phyloP scores from a whole-genome alignment of 1,140 invertebrate species.

The Onthophagus taurus region DNA sequence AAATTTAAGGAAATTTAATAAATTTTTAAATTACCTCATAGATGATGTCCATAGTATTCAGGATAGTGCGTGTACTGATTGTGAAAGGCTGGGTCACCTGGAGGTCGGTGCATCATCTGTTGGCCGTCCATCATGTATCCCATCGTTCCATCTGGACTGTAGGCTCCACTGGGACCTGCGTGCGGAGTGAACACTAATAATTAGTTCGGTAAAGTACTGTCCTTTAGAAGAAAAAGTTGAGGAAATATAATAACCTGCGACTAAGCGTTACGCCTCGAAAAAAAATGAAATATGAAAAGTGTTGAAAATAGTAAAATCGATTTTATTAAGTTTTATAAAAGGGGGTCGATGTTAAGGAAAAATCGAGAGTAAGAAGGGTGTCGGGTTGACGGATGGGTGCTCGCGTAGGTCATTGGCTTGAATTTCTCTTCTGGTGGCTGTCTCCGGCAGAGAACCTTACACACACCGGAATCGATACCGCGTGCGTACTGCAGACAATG shows the following conservation, averaged over 20 bases:
- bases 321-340: too few species aligned
- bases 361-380: background rate
- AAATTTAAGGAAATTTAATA: background rate
- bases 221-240: conserved; percentile 18
- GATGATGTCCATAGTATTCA: conserved; percentile 84
- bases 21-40: conserved; percentile 44
- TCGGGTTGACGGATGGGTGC: conserved; percentile 54
- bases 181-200: conserved; percentile 84
- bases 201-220: conserved; percentile 37
- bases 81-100: conserved; percentile 81
- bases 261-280: background rate
- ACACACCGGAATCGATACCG: conserved; percentile 20
- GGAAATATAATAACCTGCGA: conserved; percentile 12
- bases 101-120: conserved; percentile 88
- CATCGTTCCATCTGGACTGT: conserved; percentile 89
- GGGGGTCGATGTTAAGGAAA: conserved; percentile 9
- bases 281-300: too few species aligned
- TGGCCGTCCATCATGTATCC: conserved; percentile 96
- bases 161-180: conserved; percentile 85
- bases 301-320: too few species aligned
- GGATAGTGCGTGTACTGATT: conserved; percentile 83
- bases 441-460: conserved; percentile 20
- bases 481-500: too few species aligned
- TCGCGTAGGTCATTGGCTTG: conserved; percentile 62
- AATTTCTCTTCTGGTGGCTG: conserved; percentile 61